A percentile compares a stretch with the other conserved stretches of the same genome.
Conservation (phyloP, 2,113 vertebrate species). For the Opisthocomus hoazin region DNA sequence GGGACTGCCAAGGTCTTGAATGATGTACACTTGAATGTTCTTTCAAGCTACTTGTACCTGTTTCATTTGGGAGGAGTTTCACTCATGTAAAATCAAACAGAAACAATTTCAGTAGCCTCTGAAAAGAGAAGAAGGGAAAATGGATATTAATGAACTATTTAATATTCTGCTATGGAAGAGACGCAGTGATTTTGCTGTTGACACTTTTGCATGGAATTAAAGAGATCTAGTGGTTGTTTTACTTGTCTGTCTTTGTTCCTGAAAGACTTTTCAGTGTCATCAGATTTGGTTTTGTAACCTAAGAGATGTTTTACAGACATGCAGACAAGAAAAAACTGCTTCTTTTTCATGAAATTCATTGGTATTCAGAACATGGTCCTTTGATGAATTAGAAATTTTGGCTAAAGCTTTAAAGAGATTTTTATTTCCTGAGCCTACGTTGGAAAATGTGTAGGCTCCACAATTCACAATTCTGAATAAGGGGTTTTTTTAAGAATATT, state of each 20-base stretch:
- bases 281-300: constrained; percentile 55
- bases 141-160: constrained; percentile 67
- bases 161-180: constrained; percentile 57
- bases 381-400: constrained; percentile 61
- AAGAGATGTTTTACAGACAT: constrained; percentile 44
- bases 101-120: constrained; percentile 64
- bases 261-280: constrained; percentile 63
- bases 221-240: constrained; percentile 52
- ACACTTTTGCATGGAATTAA: constrained; percentile 65
- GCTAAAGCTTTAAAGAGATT: constrained; percentile 53
- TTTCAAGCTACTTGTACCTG: constrained; percentile 65
- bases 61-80: constrained; percentile 61
- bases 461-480: background rate
- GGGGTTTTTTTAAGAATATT: background rate
- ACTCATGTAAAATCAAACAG: constrained; percentile 66
- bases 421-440: constrained; percentile 35
- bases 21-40: constrained; percentile 61
- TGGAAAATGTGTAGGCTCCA: background rate
- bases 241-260: constrained; percentile 58
- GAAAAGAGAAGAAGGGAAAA: constrained; percentile 59
- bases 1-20: constrained; percentile 58
- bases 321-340: background rate
- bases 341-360: constrained; percentile 43
- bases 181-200: constrained; percentile 64
- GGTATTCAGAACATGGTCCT: constrained; percentile 45